phyloP scores from a whole-genome alignment of 2,888 invertebrate genomes.

The Blastobasis lacticolella region DNA sequence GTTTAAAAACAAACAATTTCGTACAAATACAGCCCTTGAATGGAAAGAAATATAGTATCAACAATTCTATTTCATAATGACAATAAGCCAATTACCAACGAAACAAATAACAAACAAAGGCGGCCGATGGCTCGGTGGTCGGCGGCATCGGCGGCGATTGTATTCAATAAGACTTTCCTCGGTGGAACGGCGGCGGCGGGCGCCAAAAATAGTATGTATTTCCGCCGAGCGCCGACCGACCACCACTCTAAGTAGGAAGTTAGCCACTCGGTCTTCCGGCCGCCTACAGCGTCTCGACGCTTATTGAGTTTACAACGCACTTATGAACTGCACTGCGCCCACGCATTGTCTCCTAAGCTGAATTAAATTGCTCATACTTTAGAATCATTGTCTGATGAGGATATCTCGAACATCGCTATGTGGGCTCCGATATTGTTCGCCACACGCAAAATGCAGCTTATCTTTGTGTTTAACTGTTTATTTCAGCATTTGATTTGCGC shows the following conservation, averaged over 20 bases:
- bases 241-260: slow-evolving; percentile 69
- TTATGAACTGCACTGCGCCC: slow-evolving; percentile 62
- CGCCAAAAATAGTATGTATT: slow-evolving; percentile 72
- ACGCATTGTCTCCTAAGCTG: slow-evolving; percentile 61
- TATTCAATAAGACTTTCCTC: slow-evolving; percentile 60
- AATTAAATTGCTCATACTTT: slow-evolving; percentile 66
- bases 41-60: no score
- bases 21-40: no score
- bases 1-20: no score
- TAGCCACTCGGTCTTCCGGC: slow-evolving; percentile 61
- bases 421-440: no score
- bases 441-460: no score
- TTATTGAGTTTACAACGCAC: slow-evolving; percentile 69
- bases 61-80: no score
- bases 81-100: no score
- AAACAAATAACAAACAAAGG: no score
- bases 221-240: slow-evolving; percentile 54
- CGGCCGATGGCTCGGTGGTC: no score
- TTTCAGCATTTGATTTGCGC: no score
- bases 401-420: neutral
- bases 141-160: slow-evolving; percentile 24
- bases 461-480: no score
- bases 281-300: slow-evolving; percentile 66
- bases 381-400: slow-evolving; percentile 26
- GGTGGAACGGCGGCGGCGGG: slow-evolving; percentile 47